Percentiles rank a stretch among this genome's conserved stretches.
Evolutionary conservation across 2,888 invertebrate species (phyloP).

Genomic region (Petrolisthes cinctipes): DNA sequence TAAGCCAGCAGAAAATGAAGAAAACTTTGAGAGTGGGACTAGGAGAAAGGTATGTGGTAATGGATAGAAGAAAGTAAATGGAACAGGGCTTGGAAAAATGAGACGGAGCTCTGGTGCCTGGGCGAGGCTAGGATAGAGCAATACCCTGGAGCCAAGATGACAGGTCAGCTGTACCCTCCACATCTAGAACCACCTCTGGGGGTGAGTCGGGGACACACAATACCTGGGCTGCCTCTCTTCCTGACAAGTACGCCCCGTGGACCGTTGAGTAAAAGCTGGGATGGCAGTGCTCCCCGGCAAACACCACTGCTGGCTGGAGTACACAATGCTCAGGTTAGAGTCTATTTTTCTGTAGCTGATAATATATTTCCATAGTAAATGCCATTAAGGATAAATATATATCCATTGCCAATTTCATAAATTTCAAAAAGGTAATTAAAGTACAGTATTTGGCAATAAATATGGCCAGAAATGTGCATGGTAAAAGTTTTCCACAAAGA

Average conservation of each 20-base stretch:
- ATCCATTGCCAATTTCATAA: no score
- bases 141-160: slow-evolving; percentile 92
- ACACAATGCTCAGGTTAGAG: neutral
- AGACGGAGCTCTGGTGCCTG: no score
- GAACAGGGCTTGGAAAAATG: neutral
- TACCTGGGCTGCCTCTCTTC: slow-evolving; percentile 83
- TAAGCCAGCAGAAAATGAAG: neutral
- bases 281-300: slow-evolving; percentile 97
- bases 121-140: neutral
- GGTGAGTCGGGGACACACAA: slow-evolving; percentile 71
- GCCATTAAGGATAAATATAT: no score
- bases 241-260: slow-evolving; percentile 92
- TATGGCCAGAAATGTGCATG: no score
- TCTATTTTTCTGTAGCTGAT: no score
- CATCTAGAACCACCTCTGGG: slow-evolving; percentile 78
- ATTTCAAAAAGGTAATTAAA: no score
- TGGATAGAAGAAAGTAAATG: neutral
- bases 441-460: no score
- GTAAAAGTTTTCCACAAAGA: no score
- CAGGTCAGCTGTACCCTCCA: slow-evolving; percentile 83
- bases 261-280: slow-evolving; percentile 94
- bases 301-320: slow-evolving; percentile 82
- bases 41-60: neutral
- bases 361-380: no score
- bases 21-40: neutral